Evolutionary conservation across 2,888 invertebrate genomes (phyloP), one percentile per base, ranked within the genome.

Genomic region (Metallyticus violacea): DNA sequence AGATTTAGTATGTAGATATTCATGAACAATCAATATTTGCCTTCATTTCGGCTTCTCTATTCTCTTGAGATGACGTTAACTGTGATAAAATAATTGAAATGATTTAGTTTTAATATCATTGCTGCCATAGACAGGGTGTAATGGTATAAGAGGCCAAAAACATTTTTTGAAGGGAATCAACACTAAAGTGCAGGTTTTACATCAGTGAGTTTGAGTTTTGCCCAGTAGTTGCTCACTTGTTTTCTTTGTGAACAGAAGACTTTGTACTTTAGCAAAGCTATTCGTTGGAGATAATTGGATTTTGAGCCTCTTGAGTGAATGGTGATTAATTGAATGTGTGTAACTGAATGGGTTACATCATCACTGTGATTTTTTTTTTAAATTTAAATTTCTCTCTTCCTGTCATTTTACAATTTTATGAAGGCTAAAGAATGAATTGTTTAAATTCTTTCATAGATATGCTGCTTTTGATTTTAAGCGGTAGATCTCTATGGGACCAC

Each of bases 11-110:
- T 62, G 40, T 83, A 83, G 83, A 83, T 77, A 29, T 83, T 83
- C 83, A 25, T 83, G 83, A 29, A 83, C 29, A 77, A 83, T 82
- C 77, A 77, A 77, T 77, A 83, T 83, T 62, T 77, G 83, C 83
- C 83, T 83, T 83, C 28, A 83, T 83, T 83, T 83, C 28, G 27
- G 83, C 77, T 83, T 83, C 26, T 83, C 83, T 83, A 7, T 83
- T 77, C n/a, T 77, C 77, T 28, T 83, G n/a, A 77, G 77, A 77
- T 77, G 77, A 77, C 29, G 29, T 26, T 83, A 83, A 83, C 77
- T 83, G 83, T 83, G 83, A 83, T 83, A 83, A 83, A 28, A 62
- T 62, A 62, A 62, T 62, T 62, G 15, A 62, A 28, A 83, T 83
- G 83, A 26, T 83, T 83, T 83, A 83, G 77, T 83, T 83, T 25